These are phyloP conservation scores for Alfaro cultratus DNA, from an alignment of 2,797 vertebrate species.

Conservation along the genomic window DNA sequence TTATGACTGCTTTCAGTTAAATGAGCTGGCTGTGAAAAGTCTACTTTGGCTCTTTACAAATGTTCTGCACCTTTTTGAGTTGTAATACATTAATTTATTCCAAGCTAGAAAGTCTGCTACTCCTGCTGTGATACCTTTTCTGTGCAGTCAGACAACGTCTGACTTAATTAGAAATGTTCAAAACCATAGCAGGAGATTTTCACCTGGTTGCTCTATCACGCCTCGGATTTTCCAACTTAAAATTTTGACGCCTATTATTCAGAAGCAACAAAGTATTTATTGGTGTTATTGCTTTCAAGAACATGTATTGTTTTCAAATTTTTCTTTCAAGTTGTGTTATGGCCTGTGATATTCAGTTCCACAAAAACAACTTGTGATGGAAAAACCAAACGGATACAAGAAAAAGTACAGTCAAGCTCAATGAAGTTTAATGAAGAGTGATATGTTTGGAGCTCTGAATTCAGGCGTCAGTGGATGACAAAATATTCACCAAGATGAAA, in stretches of 20 bases:
- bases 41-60: conserved; percentile 16
- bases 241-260: conserved; percentile 50
- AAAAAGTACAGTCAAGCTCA: not conserved
- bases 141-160: conserved; percentile 65
- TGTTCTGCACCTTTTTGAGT: conserved; percentile 56
- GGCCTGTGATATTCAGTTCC: not conserved
- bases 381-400: not conserved
- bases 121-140: conserved; percentile 61
- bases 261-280: conserved; percentile 27
- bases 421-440: not conserved
- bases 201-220: conserved; percentile 65
- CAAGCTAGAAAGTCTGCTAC: conserved; percentile 40
- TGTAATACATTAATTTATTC: conserved; percentile 70
- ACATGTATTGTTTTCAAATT: not conserved
- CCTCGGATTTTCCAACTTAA: conserved; percentile 79
- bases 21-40: conserved; percentile 25
- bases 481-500: not conserved
- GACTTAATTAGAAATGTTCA: conserved; percentile 76
- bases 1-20: conserved; percentile 49
- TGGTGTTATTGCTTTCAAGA: not conserved
- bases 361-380: not conserved
- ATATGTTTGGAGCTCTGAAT: not conserved
- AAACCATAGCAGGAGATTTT: conserved; percentile 69
- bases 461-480: not conserved
- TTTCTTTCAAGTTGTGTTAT: not conserved